A percentile compares a stretch with the other conserved stretches of the same genome.
These are phyloP conservation scores for Drosophila colorata DNA, from an alignment of 2,888 invertebrate genomes.

Conservation along the genomic window DNA sequence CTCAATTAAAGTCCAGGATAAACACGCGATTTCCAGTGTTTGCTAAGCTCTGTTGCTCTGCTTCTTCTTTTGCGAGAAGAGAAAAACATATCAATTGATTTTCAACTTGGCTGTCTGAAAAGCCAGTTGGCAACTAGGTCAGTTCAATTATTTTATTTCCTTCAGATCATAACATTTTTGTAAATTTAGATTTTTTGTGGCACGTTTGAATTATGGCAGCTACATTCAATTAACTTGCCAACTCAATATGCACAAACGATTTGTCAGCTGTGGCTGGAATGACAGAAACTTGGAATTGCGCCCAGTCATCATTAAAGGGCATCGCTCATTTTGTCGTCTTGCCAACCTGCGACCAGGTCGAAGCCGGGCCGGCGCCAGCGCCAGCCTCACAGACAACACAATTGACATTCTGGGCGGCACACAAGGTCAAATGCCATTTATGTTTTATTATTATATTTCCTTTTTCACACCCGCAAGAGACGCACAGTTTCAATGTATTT, in stretches of 20 bases:
- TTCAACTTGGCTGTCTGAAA: constrained; percentile 12
- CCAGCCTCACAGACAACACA: constrained; percentile 25
- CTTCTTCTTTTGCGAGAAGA: constrained; percentile 13
- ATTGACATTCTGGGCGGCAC: constrained; percentile 59
- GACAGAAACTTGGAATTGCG: constrained; percentile 20
- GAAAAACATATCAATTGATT: constrained; percentile 35
- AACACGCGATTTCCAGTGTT: constrained; percentile 53
- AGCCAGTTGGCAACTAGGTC: constrained; percentile 38
- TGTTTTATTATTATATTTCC: constrained; percentile 38
- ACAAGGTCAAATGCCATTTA: constrained; percentile 73
- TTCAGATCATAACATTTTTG: background rate
- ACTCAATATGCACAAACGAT: constrained; percentile 20
- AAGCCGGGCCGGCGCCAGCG: constrained; percentile 1
- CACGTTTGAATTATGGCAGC: constrained; percentile 2
- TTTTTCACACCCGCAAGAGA: constrained; percentile 13
- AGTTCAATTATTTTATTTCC: constrained; percentile 15
- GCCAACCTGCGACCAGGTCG: constrained; percentile 28
- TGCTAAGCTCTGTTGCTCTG: constrained; percentile 8
- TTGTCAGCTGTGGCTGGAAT: constrained; percentile 15
- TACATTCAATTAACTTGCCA: constrained; percentile 5
- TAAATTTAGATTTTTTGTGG: constrained; percentile 1
- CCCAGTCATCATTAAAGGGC: constrained; percentile 36
- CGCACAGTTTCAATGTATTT: constrained; percentile 12
- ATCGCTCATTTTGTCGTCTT: constrained; percentile 24
- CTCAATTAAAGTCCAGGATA: constrained; percentile 54